Evolutionary conservation across 2,888 invertebrate species (phyloP).

Genomic region (Caenorhabditis japonica): DNA sequence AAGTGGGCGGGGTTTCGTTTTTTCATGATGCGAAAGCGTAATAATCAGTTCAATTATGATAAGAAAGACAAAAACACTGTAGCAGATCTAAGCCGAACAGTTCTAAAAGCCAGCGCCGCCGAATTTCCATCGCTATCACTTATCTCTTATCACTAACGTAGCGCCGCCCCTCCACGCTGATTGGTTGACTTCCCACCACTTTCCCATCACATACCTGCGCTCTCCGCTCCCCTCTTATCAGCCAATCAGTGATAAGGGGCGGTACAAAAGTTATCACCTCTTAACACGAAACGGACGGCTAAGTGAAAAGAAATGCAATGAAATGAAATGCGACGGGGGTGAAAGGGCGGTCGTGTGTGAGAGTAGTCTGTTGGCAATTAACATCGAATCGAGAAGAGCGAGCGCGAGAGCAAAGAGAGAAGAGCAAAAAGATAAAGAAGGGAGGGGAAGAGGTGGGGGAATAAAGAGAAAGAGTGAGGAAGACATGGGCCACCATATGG

Average conservation of each 20-base stretch:
- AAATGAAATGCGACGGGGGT: not conserved
- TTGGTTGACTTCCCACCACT: not conserved
- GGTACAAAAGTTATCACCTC: conserved; percentile 8
- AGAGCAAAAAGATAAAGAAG: conserved; percentile 25
- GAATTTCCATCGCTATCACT: no score
- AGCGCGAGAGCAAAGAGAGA: not conserved
- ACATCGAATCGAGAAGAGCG: conserved; percentile 30
- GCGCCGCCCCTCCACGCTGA: no score
- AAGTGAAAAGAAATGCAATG: not conserved
- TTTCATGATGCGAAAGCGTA: no score
- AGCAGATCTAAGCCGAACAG: no score
- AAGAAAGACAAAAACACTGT: no score
- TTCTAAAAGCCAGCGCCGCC: no score
- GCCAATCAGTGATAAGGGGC: conserved; percentile 23
- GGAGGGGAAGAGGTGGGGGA: not conserved
- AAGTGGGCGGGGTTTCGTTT: no score
- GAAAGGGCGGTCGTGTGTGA: no score
- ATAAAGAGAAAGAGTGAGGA: not conserved
- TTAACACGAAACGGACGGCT: not conserved
- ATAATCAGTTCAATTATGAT: no score
- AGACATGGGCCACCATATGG: not conserved
- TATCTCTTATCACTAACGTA: no score
- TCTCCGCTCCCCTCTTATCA: not conserved
- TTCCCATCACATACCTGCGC: not conserved
- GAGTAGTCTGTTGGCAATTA: conserved; percentile 50